These are phyloP conservation scores for Nothoprocta pentlandii DNA, from an alignment of 2,113 vertebrate genomes.

Conservation along the genomic window DNA sequence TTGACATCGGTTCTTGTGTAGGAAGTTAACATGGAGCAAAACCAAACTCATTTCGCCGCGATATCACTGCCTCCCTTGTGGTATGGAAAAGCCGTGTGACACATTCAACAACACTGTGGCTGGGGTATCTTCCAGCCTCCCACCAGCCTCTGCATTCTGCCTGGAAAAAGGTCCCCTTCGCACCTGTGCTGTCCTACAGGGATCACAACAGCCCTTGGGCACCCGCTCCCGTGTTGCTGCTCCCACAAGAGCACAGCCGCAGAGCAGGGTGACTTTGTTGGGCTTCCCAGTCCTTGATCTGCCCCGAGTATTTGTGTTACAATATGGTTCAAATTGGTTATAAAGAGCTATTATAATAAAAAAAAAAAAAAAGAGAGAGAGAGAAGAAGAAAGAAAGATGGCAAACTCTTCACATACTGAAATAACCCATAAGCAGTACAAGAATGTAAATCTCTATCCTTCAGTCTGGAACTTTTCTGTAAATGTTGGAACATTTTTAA, in stretches of 20 bases:
- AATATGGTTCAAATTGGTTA: background rate
- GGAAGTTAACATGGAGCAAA: background rate
- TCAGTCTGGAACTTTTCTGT: background rate
- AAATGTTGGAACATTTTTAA: background rate
- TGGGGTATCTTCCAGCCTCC: background rate
- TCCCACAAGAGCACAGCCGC: fast-evolving
- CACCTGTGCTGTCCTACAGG: background rate
- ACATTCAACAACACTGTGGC: background rate
- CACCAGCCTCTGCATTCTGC: background rate
- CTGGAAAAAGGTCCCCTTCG: background rate
- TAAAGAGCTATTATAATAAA: background rate
- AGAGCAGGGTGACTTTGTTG: background rate
- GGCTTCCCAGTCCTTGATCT: fast-evolving
- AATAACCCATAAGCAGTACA: background rate
- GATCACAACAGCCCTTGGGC: background rate
- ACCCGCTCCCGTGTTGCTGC: fast-evolving
- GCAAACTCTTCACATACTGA: background rate
- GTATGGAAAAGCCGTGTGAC: background rate
- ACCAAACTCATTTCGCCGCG: background rate
- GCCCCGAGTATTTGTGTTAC: background rate
- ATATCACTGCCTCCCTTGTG: background rate
- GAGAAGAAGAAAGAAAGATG: background rate
- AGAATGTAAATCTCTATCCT: slow-evolving; percentile 18
- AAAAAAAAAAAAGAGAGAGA: background rate
- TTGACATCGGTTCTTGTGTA: background rate